Percentiles rank a stretch among this genome's conserved stretches.
Evolutionary conservation across 2,113 vertebrate species (phyloP).

Genomic region (Burhinus bistriatus): DNA sequence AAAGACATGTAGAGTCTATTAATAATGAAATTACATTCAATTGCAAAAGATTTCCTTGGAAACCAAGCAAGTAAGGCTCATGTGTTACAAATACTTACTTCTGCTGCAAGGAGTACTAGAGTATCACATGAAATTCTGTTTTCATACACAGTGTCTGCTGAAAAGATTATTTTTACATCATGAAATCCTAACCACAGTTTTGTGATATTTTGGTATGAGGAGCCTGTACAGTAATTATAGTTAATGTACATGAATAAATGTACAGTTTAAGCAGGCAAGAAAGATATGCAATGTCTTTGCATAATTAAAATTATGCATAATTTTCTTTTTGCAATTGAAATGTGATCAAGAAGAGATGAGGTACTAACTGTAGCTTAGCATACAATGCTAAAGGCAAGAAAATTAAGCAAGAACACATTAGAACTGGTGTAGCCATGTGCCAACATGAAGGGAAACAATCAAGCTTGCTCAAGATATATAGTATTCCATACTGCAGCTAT

Average conservation of each 20-base stretch:
- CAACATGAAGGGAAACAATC: not conserved
- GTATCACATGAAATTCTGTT: conserved; percentile 59
- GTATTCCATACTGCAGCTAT: not conserved
- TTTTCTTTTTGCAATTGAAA: conserved; percentile 1
- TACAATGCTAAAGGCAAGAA: not conserved
- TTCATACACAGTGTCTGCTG: conserved; percentile 28
- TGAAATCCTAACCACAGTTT: conserved; percentile 39
- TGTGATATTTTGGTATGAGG: not conserved
- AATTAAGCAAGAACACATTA: not conserved
- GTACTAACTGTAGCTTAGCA: not conserved
- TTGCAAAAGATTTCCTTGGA: conserved; percentile 70
- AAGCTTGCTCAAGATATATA: not conserved
- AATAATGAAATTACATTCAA: conserved; percentile 60
- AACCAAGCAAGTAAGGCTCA: conserved; percentile 40
- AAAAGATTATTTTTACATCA: conserved; percentile 49
- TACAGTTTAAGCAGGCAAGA: not conserved
- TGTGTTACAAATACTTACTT: not conserved
- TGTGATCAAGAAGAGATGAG: not conserved
- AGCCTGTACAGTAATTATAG: conserved; percentile 19
- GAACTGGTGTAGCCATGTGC: not conserved
- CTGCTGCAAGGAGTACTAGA: conserved; percentile 25
- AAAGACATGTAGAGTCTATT: conserved; percentile 52
- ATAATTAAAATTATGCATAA: not conserved
- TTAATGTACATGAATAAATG: not conserved
- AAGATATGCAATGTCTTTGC: not conserved